Evolutionary conservation across 2,113 vertebrate species (phyloP).

Genomic region (Telmatochromis brachygnathus): DNA sequence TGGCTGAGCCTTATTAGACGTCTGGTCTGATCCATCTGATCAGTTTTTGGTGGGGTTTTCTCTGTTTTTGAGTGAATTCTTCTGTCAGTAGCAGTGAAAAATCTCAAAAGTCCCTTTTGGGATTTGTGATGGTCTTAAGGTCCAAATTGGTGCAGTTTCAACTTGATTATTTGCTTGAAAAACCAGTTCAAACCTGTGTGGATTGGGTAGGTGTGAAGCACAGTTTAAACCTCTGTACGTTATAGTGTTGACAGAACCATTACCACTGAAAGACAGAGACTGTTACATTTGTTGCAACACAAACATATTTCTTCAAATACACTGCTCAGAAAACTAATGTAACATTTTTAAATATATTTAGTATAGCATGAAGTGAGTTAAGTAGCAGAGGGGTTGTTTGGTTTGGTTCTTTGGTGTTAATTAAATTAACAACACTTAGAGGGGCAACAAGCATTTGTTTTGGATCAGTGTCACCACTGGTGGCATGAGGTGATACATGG

Average conservation of each 20-base stretch:
- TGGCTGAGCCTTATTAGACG: background rate
- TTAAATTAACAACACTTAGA: background rate
- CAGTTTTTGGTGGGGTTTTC: background rate
- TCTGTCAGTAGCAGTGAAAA: background rate
- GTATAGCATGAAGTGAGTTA: background rate
- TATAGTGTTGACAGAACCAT: background rate
- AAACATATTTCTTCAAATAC: background rate
- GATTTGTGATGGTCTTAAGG: background rate
- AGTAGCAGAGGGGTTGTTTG: background rate
- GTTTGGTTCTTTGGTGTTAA: background rate
- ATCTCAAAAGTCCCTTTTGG: background rate
- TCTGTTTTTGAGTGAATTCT: background rate
- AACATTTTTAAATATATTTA: background rate
- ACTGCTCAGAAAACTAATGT: background rate
- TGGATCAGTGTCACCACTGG: background rate
- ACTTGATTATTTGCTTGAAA: background rate
- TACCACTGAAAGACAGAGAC: background rate
- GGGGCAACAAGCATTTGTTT: background rate
- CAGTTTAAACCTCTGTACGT: rapidly evolving
- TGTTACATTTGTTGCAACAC: background rate
- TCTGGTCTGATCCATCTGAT: background rate
- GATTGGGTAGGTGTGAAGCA: background rate
- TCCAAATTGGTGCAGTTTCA: background rate
- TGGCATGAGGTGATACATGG: rapidly evolving
- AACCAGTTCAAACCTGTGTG: background rate